Base-by-base conservation (phyloP, 1,140 invertebrate genomes). In the Maconellicoccus hirsutus region DNA sequence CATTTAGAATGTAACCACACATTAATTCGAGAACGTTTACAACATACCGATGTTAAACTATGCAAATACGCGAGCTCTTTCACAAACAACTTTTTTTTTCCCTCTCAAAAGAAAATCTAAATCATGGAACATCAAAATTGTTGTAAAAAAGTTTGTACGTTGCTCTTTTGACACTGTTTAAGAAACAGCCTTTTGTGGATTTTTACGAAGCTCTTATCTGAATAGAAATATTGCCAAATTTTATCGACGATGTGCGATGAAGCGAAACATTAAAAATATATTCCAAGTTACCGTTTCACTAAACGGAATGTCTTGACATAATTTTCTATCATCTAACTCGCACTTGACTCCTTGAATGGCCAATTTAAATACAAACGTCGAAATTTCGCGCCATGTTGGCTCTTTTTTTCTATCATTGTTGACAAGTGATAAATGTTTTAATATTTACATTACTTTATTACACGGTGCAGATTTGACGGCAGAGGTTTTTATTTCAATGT, bases 371-470 rank as follows among this genome's bases (percentile, higher is more conserved):
- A 52, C 42, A 52, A 52, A 52, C 42, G n/a, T 52, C n/a, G 6
- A 52, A 52, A 52, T 19, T 52, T 52, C n/a, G 42, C n/a, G 42
- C n/a, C 42, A 16, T 52, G 12, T 19, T 52, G n/a, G 42, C 42
- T 52, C 29, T 52, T 52, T 52, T 16, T 52, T 52, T 52, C 16
- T 14, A 19, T 19, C 12, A 52, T 8, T 19, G 42, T 3, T 52
- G 42, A 52, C 42, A 52, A 19, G 42, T 19, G 42, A 52, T 52
- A 52, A 52, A 52, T 52, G 42, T 52, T 52, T 52, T 19, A 14
- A 52, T 52, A 52, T 52, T 52, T 52, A 52, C 42, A 52, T 52
- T 52, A 52, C n/a, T 52, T 52, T 52, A 52, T 52, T 52, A 19
- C 29, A n/a, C n/a, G n/a, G n/a, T n/a, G n/a, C n/a, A n/a, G n/a